Evolutionary conservation across 2,797 vertebrate genomes (phyloP).

Genomic region (Gadopsis bispinosus): DNA sequence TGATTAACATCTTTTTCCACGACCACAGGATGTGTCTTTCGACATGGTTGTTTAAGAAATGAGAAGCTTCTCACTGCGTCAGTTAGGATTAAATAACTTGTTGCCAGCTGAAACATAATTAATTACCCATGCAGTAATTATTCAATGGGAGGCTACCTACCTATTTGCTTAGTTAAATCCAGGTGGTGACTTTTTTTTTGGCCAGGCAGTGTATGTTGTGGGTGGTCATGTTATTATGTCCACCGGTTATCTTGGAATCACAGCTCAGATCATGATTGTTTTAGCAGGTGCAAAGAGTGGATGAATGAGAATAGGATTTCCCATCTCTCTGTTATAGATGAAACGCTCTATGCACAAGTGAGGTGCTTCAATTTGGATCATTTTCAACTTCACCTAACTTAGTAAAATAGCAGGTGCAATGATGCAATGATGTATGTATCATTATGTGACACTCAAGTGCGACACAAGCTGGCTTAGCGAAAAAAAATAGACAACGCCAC

Average conservation of each 20-base stretch:
- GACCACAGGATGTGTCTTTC: too few species aligned
- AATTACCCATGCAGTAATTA: too few species aligned
- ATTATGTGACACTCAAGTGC: neutral
- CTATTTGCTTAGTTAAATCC: too few species aligned
- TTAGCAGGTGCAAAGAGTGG: neutral
- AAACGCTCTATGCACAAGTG: neutral
- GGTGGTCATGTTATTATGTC: slow-evolving; percentile 23
- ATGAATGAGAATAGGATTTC: neutral
- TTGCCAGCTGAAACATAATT: too few species aligned
- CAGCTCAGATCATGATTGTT: slow-evolving; percentile 3
- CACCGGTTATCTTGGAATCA: slow-evolving; percentile 1
- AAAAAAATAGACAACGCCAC: neutral
- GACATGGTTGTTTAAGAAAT: too few species aligned
- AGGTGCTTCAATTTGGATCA: neutral
- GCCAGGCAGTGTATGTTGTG: slow-evolving; percentile 5
- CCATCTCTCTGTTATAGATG: neutral
- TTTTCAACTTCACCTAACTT: neutral
- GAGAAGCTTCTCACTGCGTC: too few species aligned
- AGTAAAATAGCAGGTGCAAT: neutral
- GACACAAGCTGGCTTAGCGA: neutral
- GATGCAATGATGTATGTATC: neutral
- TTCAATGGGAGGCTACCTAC: too few species aligned
- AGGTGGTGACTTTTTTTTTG: too few species aligned
- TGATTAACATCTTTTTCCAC: too few species aligned
- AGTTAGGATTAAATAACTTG: too few species aligned